Evolutionary conservation across 2,113 vertebrate genomes (phyloP).

Genomic region (Malurus cyaneus): DNA sequence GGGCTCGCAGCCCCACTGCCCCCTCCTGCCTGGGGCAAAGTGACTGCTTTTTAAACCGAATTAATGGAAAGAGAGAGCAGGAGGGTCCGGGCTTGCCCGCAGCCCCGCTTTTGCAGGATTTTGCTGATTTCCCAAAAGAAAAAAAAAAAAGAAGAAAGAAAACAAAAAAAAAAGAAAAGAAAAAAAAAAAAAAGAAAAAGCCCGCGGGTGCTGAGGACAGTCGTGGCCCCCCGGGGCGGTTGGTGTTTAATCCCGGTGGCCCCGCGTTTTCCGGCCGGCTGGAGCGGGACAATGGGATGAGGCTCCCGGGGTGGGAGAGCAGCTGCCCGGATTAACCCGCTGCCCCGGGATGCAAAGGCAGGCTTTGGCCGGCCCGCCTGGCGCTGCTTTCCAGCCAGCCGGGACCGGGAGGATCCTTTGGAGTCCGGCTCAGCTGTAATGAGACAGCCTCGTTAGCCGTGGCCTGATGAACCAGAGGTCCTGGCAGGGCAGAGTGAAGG

Average conservation of each 20-base stretch:
- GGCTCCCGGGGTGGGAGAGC: not conserved
- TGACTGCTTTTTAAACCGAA: not conserved
- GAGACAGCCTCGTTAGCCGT: accelerated
- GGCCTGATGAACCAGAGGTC: not conserved
- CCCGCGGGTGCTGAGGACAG: accelerated
- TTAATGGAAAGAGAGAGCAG: not conserved
- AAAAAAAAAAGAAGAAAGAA: not conserved
- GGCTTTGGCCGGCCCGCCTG: not conserved
- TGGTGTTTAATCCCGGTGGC: not conserved
- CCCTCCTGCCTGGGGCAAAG: not conserved
- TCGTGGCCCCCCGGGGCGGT: accelerated
- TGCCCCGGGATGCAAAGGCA: not conserved
- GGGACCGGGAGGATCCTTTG: not conserved
- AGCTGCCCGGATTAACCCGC: not conserved
- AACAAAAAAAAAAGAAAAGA: not conserved
- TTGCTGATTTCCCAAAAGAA: not conserved
- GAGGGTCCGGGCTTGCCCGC: not conserved
- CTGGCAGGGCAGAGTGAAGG: not conserved
- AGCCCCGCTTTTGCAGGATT: not conserved
- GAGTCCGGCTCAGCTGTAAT: not conserved
- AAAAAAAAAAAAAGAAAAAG: not conserved
- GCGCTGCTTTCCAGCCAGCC: not conserved
- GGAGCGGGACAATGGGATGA: conserved; percentile 4
- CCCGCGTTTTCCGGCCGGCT: not conserved
- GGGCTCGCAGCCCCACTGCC: not conserved